A percentile compares a stretch with the other conserved stretches of the same genome.
phyloP scores from a whole-genome alignment of 2,888 invertebrate species.

The Agrochola lychnidis region DNA sequence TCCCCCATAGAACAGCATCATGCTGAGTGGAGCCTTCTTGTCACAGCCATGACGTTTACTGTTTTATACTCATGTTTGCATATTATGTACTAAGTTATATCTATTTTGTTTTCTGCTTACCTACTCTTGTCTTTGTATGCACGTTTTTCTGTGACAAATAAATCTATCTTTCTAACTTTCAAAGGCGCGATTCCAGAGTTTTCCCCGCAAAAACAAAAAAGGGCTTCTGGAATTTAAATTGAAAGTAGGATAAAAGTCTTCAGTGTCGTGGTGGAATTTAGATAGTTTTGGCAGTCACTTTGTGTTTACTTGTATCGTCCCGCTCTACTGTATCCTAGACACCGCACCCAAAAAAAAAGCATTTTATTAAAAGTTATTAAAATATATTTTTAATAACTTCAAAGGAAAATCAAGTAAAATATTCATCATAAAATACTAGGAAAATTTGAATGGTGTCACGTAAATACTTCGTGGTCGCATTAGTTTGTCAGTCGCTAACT shows the following conservation, averaged over 20 bases:
- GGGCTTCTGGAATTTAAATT: neutral
- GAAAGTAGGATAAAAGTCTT: neutral
- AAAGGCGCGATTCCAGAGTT: too few relatives aligned
- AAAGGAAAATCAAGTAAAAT: conserved; percentile 28
- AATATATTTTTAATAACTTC: neutral
- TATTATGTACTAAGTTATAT: too few relatives aligned
- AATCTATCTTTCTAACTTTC: too few relatives aligned
- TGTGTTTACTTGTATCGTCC: neutral
- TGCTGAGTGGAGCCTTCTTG: too few relatives aligned
- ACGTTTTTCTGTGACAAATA: too few relatives aligned
- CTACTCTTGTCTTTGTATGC: too few relatives aligned
- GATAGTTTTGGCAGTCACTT: neutral
- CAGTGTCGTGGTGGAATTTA: neutral
- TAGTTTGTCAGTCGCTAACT: conserved; percentile 26
- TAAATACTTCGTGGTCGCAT: neutral
- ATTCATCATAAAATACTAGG: conserved; percentile 24
- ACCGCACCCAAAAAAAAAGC: neutral
- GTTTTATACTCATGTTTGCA: too few relatives aligned
- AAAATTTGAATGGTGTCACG: conserved; percentile 9
- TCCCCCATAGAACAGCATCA: too few relatives aligned
- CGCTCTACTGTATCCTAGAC: neutral
- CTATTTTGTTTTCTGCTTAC: too few relatives aligned
- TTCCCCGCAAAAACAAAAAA: neutral
- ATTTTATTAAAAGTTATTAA: neutral
- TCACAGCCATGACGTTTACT: too few relatives aligned